These are phyloP conservation scores for Aldabrachelys gigantea DNA, from an alignment of 2,113 vertebrate genomes.

Conservation along the genomic window DNA sequence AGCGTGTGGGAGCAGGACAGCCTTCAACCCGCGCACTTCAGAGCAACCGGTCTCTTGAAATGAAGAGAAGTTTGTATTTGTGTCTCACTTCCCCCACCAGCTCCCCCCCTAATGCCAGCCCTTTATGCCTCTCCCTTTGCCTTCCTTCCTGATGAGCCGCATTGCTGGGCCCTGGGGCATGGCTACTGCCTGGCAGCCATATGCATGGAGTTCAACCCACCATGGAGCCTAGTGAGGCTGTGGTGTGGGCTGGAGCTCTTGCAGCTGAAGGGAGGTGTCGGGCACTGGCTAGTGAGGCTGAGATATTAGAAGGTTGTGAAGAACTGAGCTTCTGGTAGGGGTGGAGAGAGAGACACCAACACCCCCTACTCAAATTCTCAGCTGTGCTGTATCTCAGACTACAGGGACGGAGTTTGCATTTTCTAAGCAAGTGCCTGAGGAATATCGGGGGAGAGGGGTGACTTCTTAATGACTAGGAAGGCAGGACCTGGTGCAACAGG, in stretches of 20 bases:
- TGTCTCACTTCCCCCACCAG: not conserved
- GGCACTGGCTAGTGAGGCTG: not conserved
- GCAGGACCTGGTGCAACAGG: not conserved
- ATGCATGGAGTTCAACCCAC: accelerated
- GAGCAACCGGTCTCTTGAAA: not conserved
- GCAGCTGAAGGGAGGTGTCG: not conserved
- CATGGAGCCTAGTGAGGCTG: not conserved
- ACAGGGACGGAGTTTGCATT: not conserved
- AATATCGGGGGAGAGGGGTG: not conserved
- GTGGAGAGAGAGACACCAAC: not conserved
- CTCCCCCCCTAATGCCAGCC: not conserved
- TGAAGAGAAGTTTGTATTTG: not conserved
- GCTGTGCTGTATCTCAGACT: not conserved
- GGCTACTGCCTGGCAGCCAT: not conserved
- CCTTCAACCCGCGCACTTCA: not conserved
- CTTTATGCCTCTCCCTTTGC: not conserved
- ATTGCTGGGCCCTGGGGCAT: not conserved
- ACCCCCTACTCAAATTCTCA: not conserved
- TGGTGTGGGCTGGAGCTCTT: not conserved
- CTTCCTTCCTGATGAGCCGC: not conserved
- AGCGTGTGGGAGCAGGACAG: not conserved
- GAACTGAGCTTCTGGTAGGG: not conserved
- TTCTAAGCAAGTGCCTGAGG: not conserved
- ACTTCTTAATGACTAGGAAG: slow-evolving; percentile 17
- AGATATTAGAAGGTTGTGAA: not conserved